Evolutionary conservation across 1,140 invertebrate genomes (phyloP), one percentile per base, ranked within the genome.

Genomic region (Drosophila trapezifrons): DNA sequence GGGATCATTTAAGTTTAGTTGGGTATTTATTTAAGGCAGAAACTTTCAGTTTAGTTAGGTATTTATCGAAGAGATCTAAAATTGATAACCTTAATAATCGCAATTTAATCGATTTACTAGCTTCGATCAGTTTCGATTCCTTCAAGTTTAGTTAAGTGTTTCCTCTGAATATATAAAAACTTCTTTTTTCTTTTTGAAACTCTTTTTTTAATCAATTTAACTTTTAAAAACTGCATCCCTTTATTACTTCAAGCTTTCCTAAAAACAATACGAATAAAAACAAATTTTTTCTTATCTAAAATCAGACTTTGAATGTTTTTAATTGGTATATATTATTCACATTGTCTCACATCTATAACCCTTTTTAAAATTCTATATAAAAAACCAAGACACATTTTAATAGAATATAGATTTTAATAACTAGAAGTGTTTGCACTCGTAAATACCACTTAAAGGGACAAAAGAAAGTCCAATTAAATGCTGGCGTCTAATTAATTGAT

Each of bases 401-500:
- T 27, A 9, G 15, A 47, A 47, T 47, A 27, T 47, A 15, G 7
- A 45, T 45, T 20, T 37, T 6, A 4, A 3, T 20, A 1, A 27
- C 4, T 7, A 29, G n/a, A 17, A 17, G n/a, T 18, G 1, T 10
- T 32, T 13, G 17, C 9, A 9, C 49, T 8, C 27, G n/a, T 18
- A 29, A 25, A 18, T 15, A 52, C 6, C 17, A 20, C 29, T 52
- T 37, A 20, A 20, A 4, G 17, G 27, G 13, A n/a, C 37, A 8
- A 32, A 13, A 8, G 43, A 65, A 56, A 55, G 18, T 46, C 25
- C 47, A 49, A 65, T 71, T 75, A 75, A 75, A 60, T 22, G 49
- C 66, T 63, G 32, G 40, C 38, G 29, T 63, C 22, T 76, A 69
- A 77, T 76, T 76, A 69, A 77, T 77, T 70, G 63, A 76, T 60